Evolutionary conservation across 2,797 vertebrate species (phyloP), one percentile per base, ranked within the genome.

Genomic region (Typhlichthys subterraneus): DNA sequence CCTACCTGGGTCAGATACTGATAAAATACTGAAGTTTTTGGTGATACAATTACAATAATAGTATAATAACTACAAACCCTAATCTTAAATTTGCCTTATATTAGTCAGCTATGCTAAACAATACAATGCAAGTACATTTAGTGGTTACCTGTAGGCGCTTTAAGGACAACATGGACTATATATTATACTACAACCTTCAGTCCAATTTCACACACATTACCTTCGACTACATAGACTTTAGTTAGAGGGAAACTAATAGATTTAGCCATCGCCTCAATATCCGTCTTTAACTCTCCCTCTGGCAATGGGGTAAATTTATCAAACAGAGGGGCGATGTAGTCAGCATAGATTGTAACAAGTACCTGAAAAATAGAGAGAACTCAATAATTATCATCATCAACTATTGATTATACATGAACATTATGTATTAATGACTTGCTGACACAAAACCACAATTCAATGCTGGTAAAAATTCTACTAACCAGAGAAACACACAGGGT

Each of bases 201-300:
- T 50, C 33, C 7, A 47, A 3, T 54, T 4, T 2, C 52, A 47
- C 8, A 38, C 10, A 38, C 10, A 88, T 91, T 85, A 99, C 98
- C 97, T 97, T 99, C 97, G 54, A 99, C 97, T 72, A 99, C 95
- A 77, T 99, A 99, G 73, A 99, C 91, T 67, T 99, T 99, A 2
- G 97, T 99, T 80, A 99, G 80, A 15, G 98, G 98, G 79, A 99
- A 99, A 77, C 91, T 93, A 79, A 99, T 98, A 77, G 91, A 95
- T 78, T 94, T 94, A 51, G 98, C 93, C 97, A 99, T 96, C 6
- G 81, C 71, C 88, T 99, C 97, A 71, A 99, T 99, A 57, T 94
- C 93, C 29, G 94, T 87, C 84, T 95, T 99, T 70, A 99, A 89
- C 53, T 96, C 95, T 83, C 98, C 98, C 31, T 99, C 96, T 0